Base-by-base conservation (phyloP, 1,140 invertebrate genomes). In the Protaetia brevitarsis region DNA sequence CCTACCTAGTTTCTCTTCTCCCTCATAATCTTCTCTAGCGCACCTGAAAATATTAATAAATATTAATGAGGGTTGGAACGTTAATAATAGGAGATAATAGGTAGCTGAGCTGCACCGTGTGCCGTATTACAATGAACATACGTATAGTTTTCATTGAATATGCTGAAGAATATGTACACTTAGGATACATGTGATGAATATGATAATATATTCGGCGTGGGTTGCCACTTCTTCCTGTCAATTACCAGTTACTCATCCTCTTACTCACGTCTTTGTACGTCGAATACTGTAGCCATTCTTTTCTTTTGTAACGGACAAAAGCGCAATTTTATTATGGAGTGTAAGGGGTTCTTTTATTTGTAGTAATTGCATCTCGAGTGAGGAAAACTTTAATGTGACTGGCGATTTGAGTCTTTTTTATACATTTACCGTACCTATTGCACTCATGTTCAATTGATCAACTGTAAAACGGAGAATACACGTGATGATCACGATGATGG, bases 1-100 rank as follows among this genome's bases (percentile, higher is more conserved):
- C 41, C 16, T 23, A 5, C 2, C 7, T 16, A 34, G 10, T 41
- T 7, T 51, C 19, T 37, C 34, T 37, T 16, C 34, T 51, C 26
- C 41, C 19, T 51, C 19, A 51, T 23, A 16, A 11, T 51, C 41
- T 51, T 51, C 41, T 23, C 21, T 51, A 51, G 26, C 41, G 19
- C 41, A 51, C 41, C 41, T 51, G 41, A 51, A 51, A 51, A 51
- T 51, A 51, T 51, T 51, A 51, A 51, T 51, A 51, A 51, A 51
- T 51, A 51, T 51, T 51, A 51, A 51, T 51, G 41, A 51, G 41
- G 41, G 41, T 51, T 51, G 19, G 26, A 51, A 51, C 11, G 13
- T 13, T 51, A 51, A 51, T 51, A 51, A 23, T 51, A 51, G 41
- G 41, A 51, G 41, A 51, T 51, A 51, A 51, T 51, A 51, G 41